phyloP scores from a whole-genome alignment of 2,113 vertebrate species.

The Trinectes maculatus region DNA sequence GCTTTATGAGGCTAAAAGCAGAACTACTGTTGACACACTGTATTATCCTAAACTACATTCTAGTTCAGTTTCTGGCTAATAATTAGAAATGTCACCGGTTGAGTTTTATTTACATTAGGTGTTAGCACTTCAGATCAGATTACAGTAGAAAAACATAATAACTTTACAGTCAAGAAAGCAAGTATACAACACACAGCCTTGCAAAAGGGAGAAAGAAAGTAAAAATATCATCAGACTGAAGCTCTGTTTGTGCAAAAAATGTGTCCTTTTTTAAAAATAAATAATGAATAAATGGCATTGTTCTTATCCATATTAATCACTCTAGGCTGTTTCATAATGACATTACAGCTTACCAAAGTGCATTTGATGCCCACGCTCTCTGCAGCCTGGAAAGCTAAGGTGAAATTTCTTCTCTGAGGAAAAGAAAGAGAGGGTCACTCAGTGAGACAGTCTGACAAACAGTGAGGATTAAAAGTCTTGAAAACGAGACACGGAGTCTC shows the following conservation, averaged over 20 bases:
- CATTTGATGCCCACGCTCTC: conserved; percentile 98
- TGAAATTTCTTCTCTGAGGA: conserved; percentile 93
- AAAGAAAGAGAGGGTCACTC: conserved; percentile 17
- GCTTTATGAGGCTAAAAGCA: not conserved
- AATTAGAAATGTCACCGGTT: not conserved
- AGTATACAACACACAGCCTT: not conserved
- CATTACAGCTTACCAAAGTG: conserved; percentile 89
- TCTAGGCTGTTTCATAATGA: not conserved
- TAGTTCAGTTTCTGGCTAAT: conserved; percentile 1
- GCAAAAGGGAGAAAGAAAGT: not conserved
- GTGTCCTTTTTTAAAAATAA: too few species aligned
- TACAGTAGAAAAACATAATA: not conserved
- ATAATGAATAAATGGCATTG: too few species aligned
- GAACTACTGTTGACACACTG: not conserved
- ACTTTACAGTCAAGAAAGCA: not conserved
- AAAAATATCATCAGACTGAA: not conserved
- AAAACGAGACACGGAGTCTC: accelerated
- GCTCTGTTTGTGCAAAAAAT: too few species aligned
- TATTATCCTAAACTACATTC: too few species aligned
- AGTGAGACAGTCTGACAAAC: not conserved
- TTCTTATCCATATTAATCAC: not conserved
- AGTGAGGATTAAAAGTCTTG: not conserved
- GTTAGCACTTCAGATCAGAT: not conserved
- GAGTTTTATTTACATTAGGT: not conserved
- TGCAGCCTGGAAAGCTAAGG: conserved; percentile 95